Conservation (phyloP, 2,113 vertebrate species). For the Semicossyphus pulcher region DNA sequence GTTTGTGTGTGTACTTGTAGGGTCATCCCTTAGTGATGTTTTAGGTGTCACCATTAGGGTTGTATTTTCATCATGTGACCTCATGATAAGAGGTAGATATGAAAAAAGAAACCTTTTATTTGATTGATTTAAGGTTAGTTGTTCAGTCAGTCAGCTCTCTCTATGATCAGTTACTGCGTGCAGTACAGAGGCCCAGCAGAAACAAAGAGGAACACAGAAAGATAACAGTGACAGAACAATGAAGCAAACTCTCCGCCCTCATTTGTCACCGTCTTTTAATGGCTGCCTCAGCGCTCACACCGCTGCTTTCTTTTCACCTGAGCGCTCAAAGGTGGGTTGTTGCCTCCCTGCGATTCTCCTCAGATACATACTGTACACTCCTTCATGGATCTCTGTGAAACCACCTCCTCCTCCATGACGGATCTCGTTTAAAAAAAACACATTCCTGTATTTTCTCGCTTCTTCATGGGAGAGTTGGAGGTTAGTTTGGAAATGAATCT, state of each 20-base stretch:
- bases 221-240: conserved; percentile 5
- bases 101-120: too few species aligned
- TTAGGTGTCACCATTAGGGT: too few species aligned
- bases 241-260: neutral
- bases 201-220: neutral
- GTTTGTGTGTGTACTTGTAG: too few species aligned
- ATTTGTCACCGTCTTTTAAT: conserved; percentile 7
- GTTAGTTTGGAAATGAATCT: conserved; percentile 41
- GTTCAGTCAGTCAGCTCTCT: neutral
- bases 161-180: neutral
- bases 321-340: conserved; percentile 5
- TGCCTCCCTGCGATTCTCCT: conserved; percentile 7
- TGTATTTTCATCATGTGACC: too few species aligned
- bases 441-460: conserved; percentile 23
- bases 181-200: neutral
- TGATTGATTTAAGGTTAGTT: neutral
- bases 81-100: too few species aligned
- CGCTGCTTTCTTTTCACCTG: neutral
- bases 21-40: too few species aligned
- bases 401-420: conserved; percentile 8
- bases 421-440: conserved; percentile 24
- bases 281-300: conserved; percentile 7
- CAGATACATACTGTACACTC: conserved; percentile 14
- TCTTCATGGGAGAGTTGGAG: conserved; percentile 32
- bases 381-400: conserved; percentile 7